Conservation (phyloP, 2,113 vertebrate genomes). For the Naja naja region DNA sequence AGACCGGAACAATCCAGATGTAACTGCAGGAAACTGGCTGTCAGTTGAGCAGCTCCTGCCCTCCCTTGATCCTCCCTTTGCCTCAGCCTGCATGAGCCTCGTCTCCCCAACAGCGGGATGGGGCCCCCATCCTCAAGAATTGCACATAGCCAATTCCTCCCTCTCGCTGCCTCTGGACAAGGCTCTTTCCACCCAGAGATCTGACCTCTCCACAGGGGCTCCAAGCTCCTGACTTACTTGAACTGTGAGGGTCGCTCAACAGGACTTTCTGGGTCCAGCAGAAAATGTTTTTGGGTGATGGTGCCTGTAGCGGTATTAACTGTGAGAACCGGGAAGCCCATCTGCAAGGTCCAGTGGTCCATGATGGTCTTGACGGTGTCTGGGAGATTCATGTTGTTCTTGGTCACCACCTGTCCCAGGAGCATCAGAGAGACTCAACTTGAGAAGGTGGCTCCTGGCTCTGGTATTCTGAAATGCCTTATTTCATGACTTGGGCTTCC, state of each 20-base stretch:
- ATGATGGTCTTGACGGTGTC: conserved; percentile 66
- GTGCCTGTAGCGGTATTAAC: conserved; percentile 65
- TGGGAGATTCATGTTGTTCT: neutral
- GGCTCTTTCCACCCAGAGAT: neutral
- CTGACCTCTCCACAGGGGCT: accelerated
- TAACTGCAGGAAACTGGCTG: conserved; percentile 71
- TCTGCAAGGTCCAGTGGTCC: conserved; percentile 91
- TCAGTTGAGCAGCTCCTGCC: neutral
- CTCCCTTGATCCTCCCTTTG: too few species aligned
- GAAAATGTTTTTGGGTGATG: conserved; percentile 80
- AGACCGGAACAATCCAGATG: conserved; percentile 81
- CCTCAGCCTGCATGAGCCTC: neutral
- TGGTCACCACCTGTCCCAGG: conserved; percentile 39
- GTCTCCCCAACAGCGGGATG: neutral
- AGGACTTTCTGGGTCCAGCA: conserved; percentile 70
- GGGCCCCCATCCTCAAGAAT: neutral
- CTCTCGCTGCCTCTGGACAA: too few species aligned
- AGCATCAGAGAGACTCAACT: neutral
- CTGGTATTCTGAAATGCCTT: neutral
- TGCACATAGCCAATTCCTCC: too few species aligned
- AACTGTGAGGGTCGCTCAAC: conserved; percentile 70
- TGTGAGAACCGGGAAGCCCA: conserved; percentile 89
- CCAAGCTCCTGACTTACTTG: conserved; percentile 67
- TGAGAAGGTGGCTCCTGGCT: neutral
- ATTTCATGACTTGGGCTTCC: neutral